Conservation (phyloP, 2,888 invertebrate species). For the Nephrotoma appendiculata region DNA sequence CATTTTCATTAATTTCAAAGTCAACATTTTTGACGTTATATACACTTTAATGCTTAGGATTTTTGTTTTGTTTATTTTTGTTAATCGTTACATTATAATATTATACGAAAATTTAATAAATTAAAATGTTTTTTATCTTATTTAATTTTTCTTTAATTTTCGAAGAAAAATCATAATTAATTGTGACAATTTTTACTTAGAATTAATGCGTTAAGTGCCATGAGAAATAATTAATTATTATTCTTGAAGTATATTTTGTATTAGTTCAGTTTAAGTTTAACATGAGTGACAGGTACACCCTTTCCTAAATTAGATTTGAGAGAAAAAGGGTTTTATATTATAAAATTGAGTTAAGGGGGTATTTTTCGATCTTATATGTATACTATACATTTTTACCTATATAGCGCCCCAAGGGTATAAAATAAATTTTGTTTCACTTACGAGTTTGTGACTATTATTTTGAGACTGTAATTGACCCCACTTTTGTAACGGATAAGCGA, state of each 20-base stretch:
- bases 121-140: background rate
- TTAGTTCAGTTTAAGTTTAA: background rate
- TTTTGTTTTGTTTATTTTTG: background rate
- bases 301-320: too few relatives aligned
- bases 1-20: background rate
- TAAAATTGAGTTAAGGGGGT: too few relatives aligned
- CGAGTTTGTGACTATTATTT: too few relatives aligned
- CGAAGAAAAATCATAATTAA: background rate
- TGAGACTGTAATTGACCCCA: too few relatives aligned
- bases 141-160: background rate
- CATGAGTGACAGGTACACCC: background rate
- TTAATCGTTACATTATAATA: background rate
- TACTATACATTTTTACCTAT: too few relatives aligned
- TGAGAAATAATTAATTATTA: background rate
- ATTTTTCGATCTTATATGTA: too few relatives aligned
- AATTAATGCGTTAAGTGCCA: background rate
- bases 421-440: too few relatives aligned
- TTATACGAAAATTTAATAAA: background rate
- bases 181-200: background rate
- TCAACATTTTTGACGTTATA: background rate
- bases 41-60: background rate
- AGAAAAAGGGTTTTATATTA: too few relatives aligned
- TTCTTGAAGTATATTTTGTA: background rate
- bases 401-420: too few relatives aligned
- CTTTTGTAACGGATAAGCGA: too few relatives aligned